These are phyloP conservation scores for Drosophila bipectinata DNA, from an alignment of 1,140 invertebrate genomes.

Conservation along the genomic window DNA sequence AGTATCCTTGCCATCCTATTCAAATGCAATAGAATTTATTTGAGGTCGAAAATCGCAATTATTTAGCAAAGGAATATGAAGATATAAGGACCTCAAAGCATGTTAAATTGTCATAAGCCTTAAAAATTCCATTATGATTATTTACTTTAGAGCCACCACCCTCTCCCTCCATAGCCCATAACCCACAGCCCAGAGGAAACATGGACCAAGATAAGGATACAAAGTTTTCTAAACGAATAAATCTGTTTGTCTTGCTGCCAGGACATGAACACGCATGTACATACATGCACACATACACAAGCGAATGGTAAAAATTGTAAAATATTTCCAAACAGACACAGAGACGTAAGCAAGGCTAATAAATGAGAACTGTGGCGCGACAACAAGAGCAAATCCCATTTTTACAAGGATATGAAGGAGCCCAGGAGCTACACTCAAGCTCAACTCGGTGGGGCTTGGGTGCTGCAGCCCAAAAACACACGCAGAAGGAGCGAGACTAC, in stretches of 20 bases:
- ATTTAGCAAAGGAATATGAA: slow-evolving; percentile 27
- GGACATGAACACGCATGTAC: slow-evolving; percentile 45
- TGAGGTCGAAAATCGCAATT: slow-evolving; percentile 66
- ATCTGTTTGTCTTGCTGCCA: slow-evolving; percentile 75
- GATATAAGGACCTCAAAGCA: slow-evolving; percentile 25
- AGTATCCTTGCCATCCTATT: not conserved
- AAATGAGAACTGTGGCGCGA: slow-evolving; percentile 76
- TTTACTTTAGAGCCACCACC: slow-evolving; percentile 63
- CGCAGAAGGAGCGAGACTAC: slow-evolving; percentile 23
- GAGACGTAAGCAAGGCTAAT: slow-evolving; percentile 66
- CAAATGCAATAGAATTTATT: slow-evolving; percentile 26
- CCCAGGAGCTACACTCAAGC: slow-evolving; percentile 7
- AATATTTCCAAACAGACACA: slow-evolving; percentile 64
- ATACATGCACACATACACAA: slow-evolving; percentile 12
- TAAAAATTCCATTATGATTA: slow-evolving; percentile 82
- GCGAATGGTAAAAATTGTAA: slow-evolving; percentile 70
- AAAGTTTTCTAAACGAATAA: slow-evolving; percentile 81
- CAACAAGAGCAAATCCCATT: slow-evolving; percentile 69
- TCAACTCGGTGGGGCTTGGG: not conserved
- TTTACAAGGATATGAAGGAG: slow-evolving; percentile 62
- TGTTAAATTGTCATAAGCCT: slow-evolving; percentile 78
- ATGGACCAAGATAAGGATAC: slow-evolving; percentile 64
- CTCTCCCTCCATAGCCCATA: not conserved
- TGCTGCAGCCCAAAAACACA: slow-evolving; percentile 21
- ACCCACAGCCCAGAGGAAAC: slow-evolving; percentile 37